These are phyloP conservation scores for Harpegnathos saltator DNA, from an alignment of 1,140 invertebrate species.

Conservation along the genomic window DNA sequence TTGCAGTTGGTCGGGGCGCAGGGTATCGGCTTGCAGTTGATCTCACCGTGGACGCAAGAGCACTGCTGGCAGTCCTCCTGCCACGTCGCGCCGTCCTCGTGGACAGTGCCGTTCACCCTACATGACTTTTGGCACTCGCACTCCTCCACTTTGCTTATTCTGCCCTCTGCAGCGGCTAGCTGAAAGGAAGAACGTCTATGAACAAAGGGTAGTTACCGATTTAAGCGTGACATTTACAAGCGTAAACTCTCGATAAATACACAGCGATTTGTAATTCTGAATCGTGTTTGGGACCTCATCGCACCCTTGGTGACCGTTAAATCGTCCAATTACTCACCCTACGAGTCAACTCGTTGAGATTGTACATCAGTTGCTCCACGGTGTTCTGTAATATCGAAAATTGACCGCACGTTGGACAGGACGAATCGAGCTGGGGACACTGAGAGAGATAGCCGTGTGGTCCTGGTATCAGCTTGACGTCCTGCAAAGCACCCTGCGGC, in stretches of 20 bases:
- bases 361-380: slow-evolving; percentile 87
- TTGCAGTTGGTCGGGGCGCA: slow-evolving; percentile 92
- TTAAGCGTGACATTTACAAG: too few relatives aligned
- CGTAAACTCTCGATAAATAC: too few relatives aligned
- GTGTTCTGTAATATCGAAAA: slow-evolving; percentile 93
- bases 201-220: slow-evolving; percentile 60
- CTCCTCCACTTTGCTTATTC: slow-evolving; percentile 92
- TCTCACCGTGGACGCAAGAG: slow-evolving; percentile 93
- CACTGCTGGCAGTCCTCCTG: slow-evolving; percentile 93
- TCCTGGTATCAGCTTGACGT: slow-evolving; percentile 93
- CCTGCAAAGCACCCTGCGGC: slow-evolving; percentile 93
- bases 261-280: background rate
- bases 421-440: slow-evolving; percentile 94
- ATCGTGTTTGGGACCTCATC: slow-evolving; percentile 60
- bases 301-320: slow-evolving; percentile 59
- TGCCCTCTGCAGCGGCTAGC: slow-evolving; percentile 91
- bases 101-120: slow-evolving; percentile 91
- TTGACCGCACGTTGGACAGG: slow-evolving; percentile 96
- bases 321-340: slow-evolving; percentile 86
- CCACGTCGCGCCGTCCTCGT: slow-evolving; percentile 93
- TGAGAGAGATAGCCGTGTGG: slow-evolving; percentile 94
- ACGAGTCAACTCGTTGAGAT: slow-evolving; percentile 87
- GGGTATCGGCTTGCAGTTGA: slow-evolving; percentile 92
- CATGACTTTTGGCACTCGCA: slow-evolving; percentile 97
- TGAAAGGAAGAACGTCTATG: slow-evolving; percentile 86